These are phyloP conservation scores for Momotus momota DNA, from an alignment of 2,797 vertebrate species.

Conservation along the genomic window DNA sequence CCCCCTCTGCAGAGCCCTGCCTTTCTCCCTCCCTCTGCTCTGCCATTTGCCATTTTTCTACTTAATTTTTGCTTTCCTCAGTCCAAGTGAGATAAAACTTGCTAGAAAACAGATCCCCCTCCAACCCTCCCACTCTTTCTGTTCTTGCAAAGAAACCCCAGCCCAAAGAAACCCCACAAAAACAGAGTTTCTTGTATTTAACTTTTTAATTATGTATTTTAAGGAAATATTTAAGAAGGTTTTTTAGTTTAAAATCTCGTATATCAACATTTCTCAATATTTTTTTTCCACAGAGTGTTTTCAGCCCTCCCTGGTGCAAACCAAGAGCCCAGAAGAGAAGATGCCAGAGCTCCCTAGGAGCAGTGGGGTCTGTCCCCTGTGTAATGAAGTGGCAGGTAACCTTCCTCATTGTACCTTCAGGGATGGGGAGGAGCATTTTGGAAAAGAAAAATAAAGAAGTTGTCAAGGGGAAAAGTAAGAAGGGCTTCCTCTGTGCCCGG, in stretches of 20 bases:
- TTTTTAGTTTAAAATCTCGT: not conserved
- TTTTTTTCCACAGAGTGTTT: not conserved
- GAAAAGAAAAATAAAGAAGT: conserved; percentile 51
- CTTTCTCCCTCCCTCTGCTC: not conserved
- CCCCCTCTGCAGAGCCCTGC: not conserved
- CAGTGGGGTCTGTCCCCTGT: not conserved
- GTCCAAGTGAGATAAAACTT: conserved; percentile 41
- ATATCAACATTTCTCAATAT: not conserved
- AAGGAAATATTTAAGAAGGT: not conserved
- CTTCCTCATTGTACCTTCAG: fast-evolving
- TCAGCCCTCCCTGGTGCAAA: not conserved
- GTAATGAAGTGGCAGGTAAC: not conserved
- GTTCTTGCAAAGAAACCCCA: not conserved
- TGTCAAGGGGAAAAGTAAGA: not conserved
- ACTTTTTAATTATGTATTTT: not conserved
- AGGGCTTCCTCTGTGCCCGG: not conserved
- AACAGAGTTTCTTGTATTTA: not conserved
- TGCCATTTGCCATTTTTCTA: not conserved
- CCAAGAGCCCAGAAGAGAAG: not conserved
- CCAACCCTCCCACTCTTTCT: conserved; percentile 23
- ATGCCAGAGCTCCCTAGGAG: not conserved
- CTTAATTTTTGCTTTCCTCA: not conserved
- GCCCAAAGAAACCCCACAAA: not conserved
- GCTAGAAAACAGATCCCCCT: conserved; percentile 25
- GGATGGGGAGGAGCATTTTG: conserved; percentile 32